A percentile compares a stretch with the other conserved stretches of the same genome.
Evolutionary conservation across 2,113 vertebrate species (phyloP).

Genomic region (Corythornis madagascariensis): DNA sequence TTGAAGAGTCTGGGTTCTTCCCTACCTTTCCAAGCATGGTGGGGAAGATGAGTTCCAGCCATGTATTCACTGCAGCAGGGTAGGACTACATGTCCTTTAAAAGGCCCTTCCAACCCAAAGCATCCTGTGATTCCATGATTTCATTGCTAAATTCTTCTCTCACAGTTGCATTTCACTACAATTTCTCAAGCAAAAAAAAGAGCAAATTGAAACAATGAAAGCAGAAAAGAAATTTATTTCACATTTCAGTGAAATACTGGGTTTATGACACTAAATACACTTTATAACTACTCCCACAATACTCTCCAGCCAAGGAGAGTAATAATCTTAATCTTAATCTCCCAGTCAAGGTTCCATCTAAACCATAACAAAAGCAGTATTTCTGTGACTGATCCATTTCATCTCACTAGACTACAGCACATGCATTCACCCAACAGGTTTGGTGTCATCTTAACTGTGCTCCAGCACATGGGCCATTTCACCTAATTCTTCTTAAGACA

Average conservation of each 20-base stretch:
- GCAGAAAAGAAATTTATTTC: not conserved
- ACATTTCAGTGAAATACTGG: not conserved
- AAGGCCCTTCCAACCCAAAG: not conserved
- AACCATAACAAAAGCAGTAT: not conserved
- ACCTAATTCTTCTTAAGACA: not conserved
- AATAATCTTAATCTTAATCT: not conserved
- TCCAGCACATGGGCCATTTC: not conserved
- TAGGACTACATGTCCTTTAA: not conserved
- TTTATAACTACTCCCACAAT: not conserved
- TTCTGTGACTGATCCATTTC: not conserved
- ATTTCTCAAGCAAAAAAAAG: not conserved
- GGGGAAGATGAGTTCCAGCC: not conserved
- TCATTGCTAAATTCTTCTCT: not conserved
- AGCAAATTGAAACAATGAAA: not conserved
- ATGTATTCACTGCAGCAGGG: not conserved
- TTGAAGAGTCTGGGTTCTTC: not conserved
- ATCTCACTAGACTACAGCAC: not conserved
- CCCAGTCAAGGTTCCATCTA: not conserved
- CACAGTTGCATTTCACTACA: not conserved
- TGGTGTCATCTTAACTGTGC: not conserved
- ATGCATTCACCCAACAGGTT: not conserved
- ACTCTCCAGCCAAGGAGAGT: not conserved
- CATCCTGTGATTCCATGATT: not conserved
- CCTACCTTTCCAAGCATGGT: not conserved
- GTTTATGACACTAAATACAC: not conserved